phyloP scores from a whole-genome alignment of 2,797 vertebrate genomes.

The Lepilemur septentrionalis region DNA sequence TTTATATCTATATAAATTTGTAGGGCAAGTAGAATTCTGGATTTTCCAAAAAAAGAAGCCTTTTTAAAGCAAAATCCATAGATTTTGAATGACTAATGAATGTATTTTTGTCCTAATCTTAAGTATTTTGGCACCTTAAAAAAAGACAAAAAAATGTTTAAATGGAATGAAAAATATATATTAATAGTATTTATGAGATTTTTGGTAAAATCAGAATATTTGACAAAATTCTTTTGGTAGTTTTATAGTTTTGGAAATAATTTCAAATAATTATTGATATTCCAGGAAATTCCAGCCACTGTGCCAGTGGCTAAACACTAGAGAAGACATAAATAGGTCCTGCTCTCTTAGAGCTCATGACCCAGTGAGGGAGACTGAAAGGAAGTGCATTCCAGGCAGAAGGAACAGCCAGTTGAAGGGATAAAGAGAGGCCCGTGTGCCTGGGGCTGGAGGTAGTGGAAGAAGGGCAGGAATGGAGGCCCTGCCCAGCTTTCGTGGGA shows the following conservation, averaged over 20 bases:
- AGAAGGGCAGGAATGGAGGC: neutral
- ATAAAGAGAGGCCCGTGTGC: neutral
- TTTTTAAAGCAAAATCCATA: conserved; percentile 5
- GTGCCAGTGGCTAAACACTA: neutral
- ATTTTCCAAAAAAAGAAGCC: neutral
- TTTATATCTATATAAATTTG: neutral
- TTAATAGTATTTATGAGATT: neutral
- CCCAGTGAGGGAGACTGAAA: neutral
- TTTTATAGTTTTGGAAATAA: neutral
- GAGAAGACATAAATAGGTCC: neutral
- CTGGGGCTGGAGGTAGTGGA: neutral
- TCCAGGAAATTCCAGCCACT: neutral
- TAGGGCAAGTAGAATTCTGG: neutral
- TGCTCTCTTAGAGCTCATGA: neutral
- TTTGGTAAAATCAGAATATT: neutral
- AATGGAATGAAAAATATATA: neutral
- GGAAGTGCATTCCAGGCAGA: neutral
- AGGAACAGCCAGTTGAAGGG: neutral
- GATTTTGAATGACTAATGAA: neutral
- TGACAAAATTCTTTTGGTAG: conserved; percentile 10
- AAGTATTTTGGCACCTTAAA: neutral
- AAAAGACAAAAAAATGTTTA: neutral
- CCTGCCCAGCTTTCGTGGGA: neutral
- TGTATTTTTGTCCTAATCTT: neutral
- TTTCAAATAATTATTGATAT: neutral